These are phyloP conservation scores for Drosophila aldrichi DNA, from an alignment of 2,888 invertebrate species.

Conservation along the genomic window DNA sequence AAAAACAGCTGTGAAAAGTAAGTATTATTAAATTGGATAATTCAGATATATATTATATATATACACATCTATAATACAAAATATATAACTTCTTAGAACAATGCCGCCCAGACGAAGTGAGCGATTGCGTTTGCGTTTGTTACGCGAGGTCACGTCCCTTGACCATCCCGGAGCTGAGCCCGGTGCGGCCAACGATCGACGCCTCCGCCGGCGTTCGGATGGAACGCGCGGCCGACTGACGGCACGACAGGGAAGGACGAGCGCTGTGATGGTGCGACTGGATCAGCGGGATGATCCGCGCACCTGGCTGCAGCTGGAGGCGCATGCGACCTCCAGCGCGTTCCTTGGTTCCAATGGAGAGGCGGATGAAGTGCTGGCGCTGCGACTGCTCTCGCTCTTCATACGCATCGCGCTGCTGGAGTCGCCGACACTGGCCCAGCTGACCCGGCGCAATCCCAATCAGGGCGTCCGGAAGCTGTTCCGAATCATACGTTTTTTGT, in stretches of 20 bases:
- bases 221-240: not conserved
- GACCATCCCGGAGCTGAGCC: not conserved
- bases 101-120: constrained; percentile 34
- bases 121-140: constrained; percentile 28
- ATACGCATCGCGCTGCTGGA: constrained; percentile 27
- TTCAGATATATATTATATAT: not conserved
- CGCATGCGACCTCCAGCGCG: not conserved
- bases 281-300: not conserved
- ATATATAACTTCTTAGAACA: not conserved
- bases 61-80: no score
- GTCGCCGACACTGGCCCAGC: constrained; percentile 28
- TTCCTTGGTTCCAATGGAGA: not conserved
- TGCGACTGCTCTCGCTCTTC: constrained; percentile 3
- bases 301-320: constrained; percentile 7
- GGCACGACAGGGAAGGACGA: not conserved
- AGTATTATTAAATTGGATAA: not conserved
- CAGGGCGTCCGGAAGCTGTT: constrained; percentile 24
- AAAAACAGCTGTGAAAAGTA: constrained; percentile 5
- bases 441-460: constrained; percentile 8
- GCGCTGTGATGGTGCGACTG: no score
- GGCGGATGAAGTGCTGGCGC: not conserved
- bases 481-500: constrained; percentile 25
- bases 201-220: not conserved
- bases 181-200: no score
- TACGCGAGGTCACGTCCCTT: not conserved